Percentiles rank a stretch among this genome's conserved stretches.
These are phyloP conservation scores for Thalassarche chlororhynchos DNA, from an alignment of 2,113 vertebrate genomes.

Conservation along the genomic window DNA sequence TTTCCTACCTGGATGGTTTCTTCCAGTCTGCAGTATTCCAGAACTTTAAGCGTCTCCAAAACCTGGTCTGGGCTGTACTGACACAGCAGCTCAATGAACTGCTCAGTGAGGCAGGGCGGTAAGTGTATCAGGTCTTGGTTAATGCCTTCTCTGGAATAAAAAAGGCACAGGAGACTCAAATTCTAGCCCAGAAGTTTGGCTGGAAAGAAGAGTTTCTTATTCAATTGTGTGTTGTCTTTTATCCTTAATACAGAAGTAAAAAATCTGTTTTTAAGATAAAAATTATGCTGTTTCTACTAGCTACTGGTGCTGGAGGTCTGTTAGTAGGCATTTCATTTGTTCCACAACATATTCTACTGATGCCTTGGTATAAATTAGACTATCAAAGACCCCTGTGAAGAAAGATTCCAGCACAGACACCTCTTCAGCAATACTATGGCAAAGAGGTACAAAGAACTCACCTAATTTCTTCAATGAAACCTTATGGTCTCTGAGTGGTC, in stretches of 20 bases:
- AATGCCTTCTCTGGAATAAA: constrained; percentile 83
- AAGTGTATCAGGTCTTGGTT: constrained; percentile 73
- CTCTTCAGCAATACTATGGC: background rate
- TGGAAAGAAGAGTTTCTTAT: background rate
- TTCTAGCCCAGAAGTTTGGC: background rate
- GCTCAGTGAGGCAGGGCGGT: constrained; percentile 82
- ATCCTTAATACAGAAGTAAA: background rate
- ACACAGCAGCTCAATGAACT: constrained; percentile 86
- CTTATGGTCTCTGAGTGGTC: background rate
- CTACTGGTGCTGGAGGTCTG: background rate
- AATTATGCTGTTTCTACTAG: background rate
- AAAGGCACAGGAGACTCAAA: background rate
- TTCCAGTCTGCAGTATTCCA: constrained; percentile 90
- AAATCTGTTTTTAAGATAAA: background rate
- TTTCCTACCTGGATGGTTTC: constrained; percentile 87
- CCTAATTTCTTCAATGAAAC: background rate
- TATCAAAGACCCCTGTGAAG: background rate
- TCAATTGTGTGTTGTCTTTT: background rate
- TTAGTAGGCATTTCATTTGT: background rate
- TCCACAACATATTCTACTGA: background rate
- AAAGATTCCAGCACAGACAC: background rate
- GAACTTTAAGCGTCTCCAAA: constrained; percentile 81
- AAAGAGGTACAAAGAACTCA: background rate
- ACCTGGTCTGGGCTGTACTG: constrained; percentile 84
- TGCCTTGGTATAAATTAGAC: background rate